Evolutionary conservation across 2,797 vertebrate species (phyloP), one percentile per base, ranked within the genome.

Genomic region (Margarornis squamiger): DNA sequence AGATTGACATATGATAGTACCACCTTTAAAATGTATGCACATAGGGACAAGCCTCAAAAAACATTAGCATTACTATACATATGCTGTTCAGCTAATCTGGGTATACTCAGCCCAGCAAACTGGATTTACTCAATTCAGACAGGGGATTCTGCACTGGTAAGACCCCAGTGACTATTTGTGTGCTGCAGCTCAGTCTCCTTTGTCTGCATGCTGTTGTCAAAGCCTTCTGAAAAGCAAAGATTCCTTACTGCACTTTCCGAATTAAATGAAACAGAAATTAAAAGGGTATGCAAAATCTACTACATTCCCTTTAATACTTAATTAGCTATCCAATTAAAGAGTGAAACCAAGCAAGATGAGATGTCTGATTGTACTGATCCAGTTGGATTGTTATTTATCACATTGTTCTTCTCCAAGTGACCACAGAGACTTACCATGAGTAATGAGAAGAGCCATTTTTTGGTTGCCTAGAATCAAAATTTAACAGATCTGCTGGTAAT

Each of bases 401-500:
- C 67, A 65, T 49, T 88, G 55, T 41, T 78, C 39, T 79, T 92
- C 76, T 90, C 63, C 63, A 90, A 87, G 74, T 65, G 86, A 79
- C 54, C 73, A 77, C 26, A 67, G 55, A 93, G 81, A 55, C 36
- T 86, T 83, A 61, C 83, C 7, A 51, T 5, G 54, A 63, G 9
- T 48, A 74, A 78, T 14, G n/a, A 61, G 66, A 24, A 66, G 2
- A 65, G 26, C 10, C n/a, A n/a, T 51, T 93, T 72, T 81, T 95
- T 14, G 0, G 52, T 94, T 97, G 85, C 73, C 72, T 58, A 36
- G 61, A 92, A 68, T 94, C 79, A 71, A 86, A 95, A 38, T 87
- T 91, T 92, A 95, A 93, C 65, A 90, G 65, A 94, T 76, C 82
- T 48, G 34, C 72, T 61, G 51, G 34, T 67, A 74, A 95, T 94